Evolutionary conservation across 2,113 vertebrate species (phyloP), one percentile per base, ranked within the genome.

Genomic region (Colistium nudipinnis): DNA sequence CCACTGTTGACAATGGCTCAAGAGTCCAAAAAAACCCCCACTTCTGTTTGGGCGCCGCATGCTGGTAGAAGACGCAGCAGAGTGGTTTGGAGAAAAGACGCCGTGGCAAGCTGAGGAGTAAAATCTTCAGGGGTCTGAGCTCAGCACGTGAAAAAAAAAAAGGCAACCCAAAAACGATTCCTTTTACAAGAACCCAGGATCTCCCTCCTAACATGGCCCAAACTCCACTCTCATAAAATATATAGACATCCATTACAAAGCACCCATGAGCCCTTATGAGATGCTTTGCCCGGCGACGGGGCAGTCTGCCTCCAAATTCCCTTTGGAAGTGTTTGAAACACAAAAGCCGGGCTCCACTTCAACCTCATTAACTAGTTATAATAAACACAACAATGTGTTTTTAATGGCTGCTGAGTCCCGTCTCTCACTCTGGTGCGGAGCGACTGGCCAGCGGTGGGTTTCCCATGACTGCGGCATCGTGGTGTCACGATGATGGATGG

Each of bases 401-500:
- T 87, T 86, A 88, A 87, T 84, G 84, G 78, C 74, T 84, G 85
- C 71, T 27, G 16, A 82, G 66, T 77, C 72, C 73, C 28, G 35
- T 38, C 72, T 53, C 76, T 74, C 72, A 67, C 64, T 70, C 68
- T 76, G 70, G 78, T 79, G 72, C 68, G 52, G 73, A 83, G 79
- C 22, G 36, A 85, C 88, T 84, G 85, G 84, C 88, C 87, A 81
- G 78, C 62, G 72, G 76, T 88, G 87, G 81, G 70, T 87, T 90
- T 92, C 87, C 87, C 89, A 91, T 88, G 90, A 83, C 88, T 88
- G 85, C 80, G 69, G 77, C 81, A n/a, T 68, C 57, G 77, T 61
- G 62, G 86, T 93, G 91, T 92, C 91, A 94, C 66, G 74, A 92
- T 94, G 93, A 93, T 94, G 89, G 92, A 94, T 94, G 92, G 84